A percentile compares a stretch with the other conserved stretches of the same genome.
Evolutionary conservation across 2,888 invertebrate genomes (phyloP).

Genomic region (Pseudococcus jackbeardsleyi): DNA sequence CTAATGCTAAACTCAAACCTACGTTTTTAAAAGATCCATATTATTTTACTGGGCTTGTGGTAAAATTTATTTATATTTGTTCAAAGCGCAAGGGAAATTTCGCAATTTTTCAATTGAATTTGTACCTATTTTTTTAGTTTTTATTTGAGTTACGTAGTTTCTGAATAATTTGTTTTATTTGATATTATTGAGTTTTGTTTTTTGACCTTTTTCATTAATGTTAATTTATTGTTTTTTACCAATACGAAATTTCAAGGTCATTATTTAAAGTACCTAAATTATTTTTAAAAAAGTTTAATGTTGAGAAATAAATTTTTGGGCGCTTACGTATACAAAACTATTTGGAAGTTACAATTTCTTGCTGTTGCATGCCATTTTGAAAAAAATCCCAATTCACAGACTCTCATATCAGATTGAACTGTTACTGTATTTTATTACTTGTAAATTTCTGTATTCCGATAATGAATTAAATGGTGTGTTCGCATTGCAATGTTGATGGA

Average conservation of each 20-base stretch:
- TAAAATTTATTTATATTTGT: no score
- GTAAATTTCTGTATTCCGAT: no score
- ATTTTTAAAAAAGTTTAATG: background rate
- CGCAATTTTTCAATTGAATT: background rate
- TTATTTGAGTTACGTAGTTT: background rate
- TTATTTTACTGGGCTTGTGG: no score
- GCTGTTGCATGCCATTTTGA: no score
- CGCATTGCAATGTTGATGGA: no score
- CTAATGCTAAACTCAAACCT: background rate
- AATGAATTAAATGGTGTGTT: no score
- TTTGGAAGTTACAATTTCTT: no score
- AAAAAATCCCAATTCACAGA: no score
- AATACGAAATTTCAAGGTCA: background rate
- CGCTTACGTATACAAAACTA: background rate
- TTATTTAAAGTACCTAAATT: background rate
- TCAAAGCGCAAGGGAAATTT: no score
- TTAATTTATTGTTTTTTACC: background rate
- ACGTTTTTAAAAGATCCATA: background rate
- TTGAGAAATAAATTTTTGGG: background rate
- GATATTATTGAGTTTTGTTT: background rate
- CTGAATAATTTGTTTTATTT: background rate
- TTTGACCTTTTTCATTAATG: background rate
- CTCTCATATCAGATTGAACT: no score
- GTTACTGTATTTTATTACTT: no score
- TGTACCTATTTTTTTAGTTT: background rate